Evolutionary conservation across 2,113 vertebrate species (phyloP).

Genomic region (Steatornis caripensis): DNA sequence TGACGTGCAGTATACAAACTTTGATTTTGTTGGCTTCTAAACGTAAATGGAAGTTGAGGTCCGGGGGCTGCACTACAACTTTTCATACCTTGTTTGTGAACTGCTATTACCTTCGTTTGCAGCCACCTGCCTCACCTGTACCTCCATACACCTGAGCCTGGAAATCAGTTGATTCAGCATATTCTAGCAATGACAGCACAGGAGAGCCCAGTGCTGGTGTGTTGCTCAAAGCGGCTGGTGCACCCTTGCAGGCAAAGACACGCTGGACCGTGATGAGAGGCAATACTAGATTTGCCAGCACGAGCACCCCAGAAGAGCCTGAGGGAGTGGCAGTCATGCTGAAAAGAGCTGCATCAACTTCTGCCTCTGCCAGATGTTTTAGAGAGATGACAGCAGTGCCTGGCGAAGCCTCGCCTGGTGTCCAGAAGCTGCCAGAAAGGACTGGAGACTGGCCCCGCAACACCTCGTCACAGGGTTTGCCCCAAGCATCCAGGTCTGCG

Average conservation of each 20-base stretch:
- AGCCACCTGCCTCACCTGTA: background rate
- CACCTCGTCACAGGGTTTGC: background rate
- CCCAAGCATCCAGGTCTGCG: rapidly evolving
- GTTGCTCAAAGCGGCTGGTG: background rate
- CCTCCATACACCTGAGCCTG: background rate
- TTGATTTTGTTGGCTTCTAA: background rate
- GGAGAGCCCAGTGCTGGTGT: background rate
- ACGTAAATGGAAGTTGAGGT: background rate
- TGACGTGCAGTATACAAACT: background rate
- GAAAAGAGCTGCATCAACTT: background rate
- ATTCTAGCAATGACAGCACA: background rate
- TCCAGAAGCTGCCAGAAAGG: background rate
- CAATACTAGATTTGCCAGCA: background rate
- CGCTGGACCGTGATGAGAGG: background rate
- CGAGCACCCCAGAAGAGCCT: background rate
- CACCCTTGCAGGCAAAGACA: background rate
- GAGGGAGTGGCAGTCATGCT: background rate
- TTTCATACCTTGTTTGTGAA: background rate
- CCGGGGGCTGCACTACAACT: background rate
- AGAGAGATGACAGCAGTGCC: background rate
- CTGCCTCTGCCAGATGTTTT: background rate
- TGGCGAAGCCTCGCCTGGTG: background rate
- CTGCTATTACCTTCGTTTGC: background rate
- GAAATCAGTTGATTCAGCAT: background rate
- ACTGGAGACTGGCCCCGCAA: background rate